Conservation (phyloP, 2,113 vertebrate species). For the Microtus ochrogaster region DNA sequence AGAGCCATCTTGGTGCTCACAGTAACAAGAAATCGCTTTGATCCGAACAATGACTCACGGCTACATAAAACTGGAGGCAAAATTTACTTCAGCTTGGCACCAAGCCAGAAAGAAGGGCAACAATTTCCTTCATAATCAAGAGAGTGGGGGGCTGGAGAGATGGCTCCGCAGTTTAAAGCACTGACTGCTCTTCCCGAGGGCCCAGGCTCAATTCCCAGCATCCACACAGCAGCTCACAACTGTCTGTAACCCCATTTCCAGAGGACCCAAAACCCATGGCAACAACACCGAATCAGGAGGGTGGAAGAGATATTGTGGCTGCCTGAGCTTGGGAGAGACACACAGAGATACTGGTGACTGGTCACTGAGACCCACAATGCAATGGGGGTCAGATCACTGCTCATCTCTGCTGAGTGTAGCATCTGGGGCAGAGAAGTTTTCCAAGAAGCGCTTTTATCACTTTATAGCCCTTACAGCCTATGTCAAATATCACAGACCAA, state of each 20-base stretch:
- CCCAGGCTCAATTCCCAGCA: too few species aligned
- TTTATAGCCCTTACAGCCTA: neutral
- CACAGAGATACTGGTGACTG: accelerated
- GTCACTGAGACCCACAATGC: accelerated
- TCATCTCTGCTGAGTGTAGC: neutral
- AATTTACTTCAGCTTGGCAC: neutral
- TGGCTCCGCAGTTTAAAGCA: too few species aligned
- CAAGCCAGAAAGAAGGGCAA: neutral
- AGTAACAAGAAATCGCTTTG: neutral
- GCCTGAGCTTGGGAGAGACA: accelerated
- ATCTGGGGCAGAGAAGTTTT: neutral
- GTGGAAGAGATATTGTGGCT: neutral
- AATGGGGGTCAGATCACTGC: neutral
- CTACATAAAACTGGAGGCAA: neutral
- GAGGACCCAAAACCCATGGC: too few species aligned
- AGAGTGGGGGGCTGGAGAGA: neutral
- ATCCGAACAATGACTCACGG: neutral
- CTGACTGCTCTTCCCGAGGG: too few species aligned
- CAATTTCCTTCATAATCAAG: neutral
- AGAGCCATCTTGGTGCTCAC: neutral
- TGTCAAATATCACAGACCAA: neutral
- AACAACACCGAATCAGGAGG: neutral
- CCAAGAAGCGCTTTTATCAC: neutral
- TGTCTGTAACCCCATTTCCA: too few species aligned
- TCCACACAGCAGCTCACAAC: too few species aligned